These are phyloP conservation scores for Deroptyus accipitrinus DNA, from an alignment of 2,113 vertebrate species.

Conservation along the genomic window DNA sequence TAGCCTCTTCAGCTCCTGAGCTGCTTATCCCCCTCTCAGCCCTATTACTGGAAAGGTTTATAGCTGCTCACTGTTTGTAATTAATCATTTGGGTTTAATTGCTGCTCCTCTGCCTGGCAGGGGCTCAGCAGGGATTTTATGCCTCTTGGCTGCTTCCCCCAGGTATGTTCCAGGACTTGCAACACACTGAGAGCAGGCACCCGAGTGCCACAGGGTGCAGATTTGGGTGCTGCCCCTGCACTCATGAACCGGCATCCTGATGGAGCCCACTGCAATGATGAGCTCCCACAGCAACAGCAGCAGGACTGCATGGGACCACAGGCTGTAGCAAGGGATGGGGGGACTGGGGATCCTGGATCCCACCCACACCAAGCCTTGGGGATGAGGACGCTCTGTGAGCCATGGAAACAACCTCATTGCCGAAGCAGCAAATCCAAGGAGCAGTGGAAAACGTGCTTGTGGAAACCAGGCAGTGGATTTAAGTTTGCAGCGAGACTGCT, in stretches of 20 bases:
- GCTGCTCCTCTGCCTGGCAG: slow-evolving; percentile 51
- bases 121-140: slow-evolving; percentile 30
- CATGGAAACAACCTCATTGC: accelerated
- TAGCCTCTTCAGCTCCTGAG: not conserved
- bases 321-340: not conserved
- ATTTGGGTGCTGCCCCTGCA: not conserved
- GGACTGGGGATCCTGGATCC: not conserved
- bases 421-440: not conserved
- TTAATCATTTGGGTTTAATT: slow-evolving; percentile 73
- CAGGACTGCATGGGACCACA: not conserved
- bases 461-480: not conserved
- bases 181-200: not conserved
- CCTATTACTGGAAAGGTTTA: slow-evolving; percentile 55
- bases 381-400: not conserved
- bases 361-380: not conserved
- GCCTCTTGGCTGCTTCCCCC: slow-evolving; percentile 57
- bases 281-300: not conserved
- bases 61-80: slow-evolving; percentile 35
- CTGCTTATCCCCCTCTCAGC: not conserved
- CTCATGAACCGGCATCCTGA: not conserved
- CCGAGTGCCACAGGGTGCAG: not conserved
- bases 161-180: slow-evolving; percentile 8
- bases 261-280: accelerated
- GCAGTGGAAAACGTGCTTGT: accelerated
- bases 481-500: not conserved